These are phyloP conservation scores for Muricea muricata DNA, from an alignment of 92 coral and sea anemone species.

Conservation along the genomic window DNA sequence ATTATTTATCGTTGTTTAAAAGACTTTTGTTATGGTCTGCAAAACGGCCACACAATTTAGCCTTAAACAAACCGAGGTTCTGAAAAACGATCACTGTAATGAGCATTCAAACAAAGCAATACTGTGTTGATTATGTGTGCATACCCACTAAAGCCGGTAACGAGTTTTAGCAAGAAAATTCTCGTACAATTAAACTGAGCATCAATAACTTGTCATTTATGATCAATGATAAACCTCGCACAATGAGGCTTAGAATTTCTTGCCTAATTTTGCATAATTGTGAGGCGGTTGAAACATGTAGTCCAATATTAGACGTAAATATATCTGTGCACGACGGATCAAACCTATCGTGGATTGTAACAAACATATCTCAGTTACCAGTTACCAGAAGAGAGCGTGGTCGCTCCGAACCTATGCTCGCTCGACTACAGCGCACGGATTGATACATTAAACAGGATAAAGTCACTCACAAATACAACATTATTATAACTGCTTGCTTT, in stretches of 20 bases:
- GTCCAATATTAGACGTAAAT: not conserved
- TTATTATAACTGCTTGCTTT: not conserved
- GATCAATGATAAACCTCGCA: not conserved
- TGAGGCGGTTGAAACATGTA: not conserved
- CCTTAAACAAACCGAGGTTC: no score
- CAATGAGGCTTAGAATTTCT: not conserved
- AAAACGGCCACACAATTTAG: no score
- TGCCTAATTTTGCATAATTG: not conserved
- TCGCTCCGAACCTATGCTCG: not conserved
- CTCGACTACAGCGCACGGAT: not conserved
- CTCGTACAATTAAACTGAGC: not conserved
- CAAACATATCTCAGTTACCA: not conserved
- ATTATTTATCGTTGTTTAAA: not conserved
- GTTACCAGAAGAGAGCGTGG: no score
- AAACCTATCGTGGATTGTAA: not conserved
- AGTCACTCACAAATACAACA: no score
- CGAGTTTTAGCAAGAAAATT: not conserved
- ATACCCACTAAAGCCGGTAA: not conserved
- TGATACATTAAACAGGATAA: constrained; percentile 23
- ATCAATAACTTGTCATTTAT: not conserved
- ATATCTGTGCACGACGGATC: not conserved
- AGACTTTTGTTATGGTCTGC: not conserved
- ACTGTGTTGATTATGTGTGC: no score
- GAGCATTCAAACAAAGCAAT: no score
- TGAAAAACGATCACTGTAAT: no score